Base-by-base conservation (phyloP, 2,888 invertebrate genomes). In the Zhuqinia jingwanae region DNA sequence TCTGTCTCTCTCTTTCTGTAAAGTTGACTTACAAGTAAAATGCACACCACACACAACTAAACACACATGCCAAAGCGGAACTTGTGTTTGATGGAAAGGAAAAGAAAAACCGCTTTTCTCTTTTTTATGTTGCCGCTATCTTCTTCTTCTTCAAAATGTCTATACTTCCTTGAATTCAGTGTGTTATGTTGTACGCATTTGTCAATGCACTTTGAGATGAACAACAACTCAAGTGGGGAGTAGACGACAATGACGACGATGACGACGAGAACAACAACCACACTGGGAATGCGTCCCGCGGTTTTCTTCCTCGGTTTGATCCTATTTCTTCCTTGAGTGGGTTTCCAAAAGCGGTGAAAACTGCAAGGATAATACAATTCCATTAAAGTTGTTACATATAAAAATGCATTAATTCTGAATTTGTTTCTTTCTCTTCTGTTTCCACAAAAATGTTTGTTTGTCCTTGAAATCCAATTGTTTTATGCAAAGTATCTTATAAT, bases 261-360 rank as follows among this genome's bases (percentile, higher is more conserved):
- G 53, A 36, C 73, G 50, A 20, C 13, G 75, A 53, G 30, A 53
- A 27, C 56, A 60, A 60, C 25, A 36, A 36, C 8, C 36, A 22
- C n/a, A 13, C 30, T 36, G 65, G 20, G 50, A 50, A 60, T 63
- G 63, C 56, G 68, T 80, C 80, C 68, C 68, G 80, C 68, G 20
- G 56, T 53, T 68, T 30, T 70, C 42, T 30, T 70, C 42, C 68
- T 68, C 80, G 36, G 68, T 56, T 80, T 80, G 80, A 80, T 80
- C 68, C 80, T 20, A 70, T 53, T 68, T 80, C 20, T 68, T 68
- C 13, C 53, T 68, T 80, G 80, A 68, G 17, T 68, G 47, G n/a
- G 53, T 65, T 63, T 63, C 60, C 78, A 50, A 63, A 78, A 17
- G 47, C 20, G 25, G 50, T 47, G 58, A 77, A 77, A 56, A 65